Evolutionary conservation across 2,113 vertebrate species (phyloP).

Genomic region (Herpetotheres cachinnans): DNA sequence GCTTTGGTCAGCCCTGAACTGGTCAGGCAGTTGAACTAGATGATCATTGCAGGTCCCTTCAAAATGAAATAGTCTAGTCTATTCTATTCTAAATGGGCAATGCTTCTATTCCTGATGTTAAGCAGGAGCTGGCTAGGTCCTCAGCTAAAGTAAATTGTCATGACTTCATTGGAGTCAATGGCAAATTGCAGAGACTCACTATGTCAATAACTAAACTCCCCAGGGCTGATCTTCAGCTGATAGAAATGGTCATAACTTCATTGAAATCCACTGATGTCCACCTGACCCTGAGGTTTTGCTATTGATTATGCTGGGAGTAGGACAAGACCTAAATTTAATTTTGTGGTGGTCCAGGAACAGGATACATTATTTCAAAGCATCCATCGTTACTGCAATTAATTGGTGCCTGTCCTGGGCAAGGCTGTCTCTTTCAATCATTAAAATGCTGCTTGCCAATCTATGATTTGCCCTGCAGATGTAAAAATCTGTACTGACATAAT

Average conservation of each 20-base stretch:
- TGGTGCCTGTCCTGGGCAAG: not conserved
- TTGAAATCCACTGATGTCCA: constrained; percentile 28
- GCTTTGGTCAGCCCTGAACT: not conserved
- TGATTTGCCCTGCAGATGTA: constrained; percentile 56
- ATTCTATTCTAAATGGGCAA: not conserved
- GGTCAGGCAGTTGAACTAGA: not conserved
- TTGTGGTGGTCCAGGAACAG: not conserved
- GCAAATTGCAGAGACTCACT: constrained; percentile 7
- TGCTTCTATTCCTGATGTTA: not conserved
- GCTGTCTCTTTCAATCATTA: constrained; percentile 30
- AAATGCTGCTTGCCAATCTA: constrained; percentile 7
- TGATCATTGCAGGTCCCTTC: not conserved
- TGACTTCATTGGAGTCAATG: not conserved
- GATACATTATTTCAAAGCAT: constrained; percentile 13
- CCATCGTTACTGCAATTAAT: not conserved
- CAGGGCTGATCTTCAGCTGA: constrained; percentile 3
- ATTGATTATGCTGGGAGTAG: constrained; percentile 10
- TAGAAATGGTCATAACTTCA: not conserved
- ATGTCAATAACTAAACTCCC: constrained; percentile 27
- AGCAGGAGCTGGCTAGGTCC: not conserved
- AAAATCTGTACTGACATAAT: constrained; percentile 41
- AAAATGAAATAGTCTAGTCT: not conserved
- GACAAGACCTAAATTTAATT: constrained; percentile 43
- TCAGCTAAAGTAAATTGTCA: constrained; percentile 15
- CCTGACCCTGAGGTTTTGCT: not conserved